Conservation (phyloP, 1,140 invertebrate genomes). For the Papilio polyxenes region DNA sequence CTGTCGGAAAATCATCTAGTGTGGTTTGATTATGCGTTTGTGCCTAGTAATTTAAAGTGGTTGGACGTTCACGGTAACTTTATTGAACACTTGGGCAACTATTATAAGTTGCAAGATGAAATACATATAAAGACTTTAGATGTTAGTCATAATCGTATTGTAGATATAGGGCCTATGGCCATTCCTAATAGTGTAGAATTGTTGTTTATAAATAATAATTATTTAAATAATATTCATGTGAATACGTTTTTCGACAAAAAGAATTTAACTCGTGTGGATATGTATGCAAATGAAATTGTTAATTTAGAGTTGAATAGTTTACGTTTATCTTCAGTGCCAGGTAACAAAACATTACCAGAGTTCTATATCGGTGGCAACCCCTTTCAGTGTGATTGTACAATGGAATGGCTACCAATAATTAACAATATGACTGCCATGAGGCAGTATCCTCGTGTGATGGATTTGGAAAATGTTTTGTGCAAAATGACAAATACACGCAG, state of each 20-base stretch:
- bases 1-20: slow-evolving; percentile 94
- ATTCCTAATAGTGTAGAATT: slow-evolving; percentile 95
- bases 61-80: slow-evolving; percentile 94
- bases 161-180: slow-evolving; percentile 87
- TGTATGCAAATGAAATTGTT: slow-evolving; percentile 92
- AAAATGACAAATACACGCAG: slow-evolving; percentile 89
- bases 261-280: slow-evolving; percentile 91
- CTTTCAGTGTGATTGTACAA: slow-evolving; percentile 94
- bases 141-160: slow-evolving; percentile 92
- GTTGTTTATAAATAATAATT: slow-evolving; percentile 94
- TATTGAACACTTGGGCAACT: slow-evolving; percentile 91
- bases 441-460: slow-evolving; percentile 92
- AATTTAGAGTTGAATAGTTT: slow-evolving; percentile 91
- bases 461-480: slow-evolving; percentile 92
- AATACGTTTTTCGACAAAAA: slow-evolving; percentile 93
- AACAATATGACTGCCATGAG: slow-evolving; percentile 90
- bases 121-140: slow-evolving; percentile 91
- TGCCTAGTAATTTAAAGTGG: slow-evolving; percentile 93
- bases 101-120: slow-evolving; percentile 90
- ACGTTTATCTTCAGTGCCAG: slow-evolving; percentile 86
- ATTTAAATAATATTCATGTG: slow-evolving; percentile 87
- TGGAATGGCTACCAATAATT: slow-evolving; percentile 94
- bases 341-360: slow-evolving; percentile 87
- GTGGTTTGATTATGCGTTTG: slow-evolving; percentile 95
- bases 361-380: slow-evolving; percentile 94